Conservation (phyloP, 2,113 vertebrate genomes). For the Apaloderma vittatum region DNA sequence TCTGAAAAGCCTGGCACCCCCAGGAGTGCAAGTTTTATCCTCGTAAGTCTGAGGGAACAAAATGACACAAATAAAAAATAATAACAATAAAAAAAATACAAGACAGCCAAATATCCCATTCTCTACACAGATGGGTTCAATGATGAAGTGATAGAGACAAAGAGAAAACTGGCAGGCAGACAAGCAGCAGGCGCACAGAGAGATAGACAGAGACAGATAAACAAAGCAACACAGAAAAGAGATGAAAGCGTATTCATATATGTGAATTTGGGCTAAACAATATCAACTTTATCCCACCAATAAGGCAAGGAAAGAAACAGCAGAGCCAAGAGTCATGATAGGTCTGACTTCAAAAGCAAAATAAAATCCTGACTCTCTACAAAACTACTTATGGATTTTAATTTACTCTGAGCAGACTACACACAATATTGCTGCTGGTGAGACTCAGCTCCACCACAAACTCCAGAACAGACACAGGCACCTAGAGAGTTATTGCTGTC, state of each 20-base stretch:
- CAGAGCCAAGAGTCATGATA: slow-evolving; percentile 30
- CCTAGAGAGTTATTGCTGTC: background rate
- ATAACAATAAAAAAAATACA: slow-evolving; percentile 20
- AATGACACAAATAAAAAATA: slow-evolving; percentile 55
- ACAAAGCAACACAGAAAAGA: slow-evolving; percentile 68
- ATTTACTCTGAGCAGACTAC: background rate
- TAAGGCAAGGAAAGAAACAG: slow-evolving; percentile 48
- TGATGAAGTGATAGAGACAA: slow-evolving; percentile 80
- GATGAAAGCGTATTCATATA: slow-evolving; percentile 55
- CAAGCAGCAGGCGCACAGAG: slow-evolving; percentile 72
- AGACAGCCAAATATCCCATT: slow-evolving; percentile 71
- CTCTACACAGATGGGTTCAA: slow-evolving; percentile 78
- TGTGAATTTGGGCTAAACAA: slow-evolving; percentile 35
- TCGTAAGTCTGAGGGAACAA: slow-evolving; percentile 61
- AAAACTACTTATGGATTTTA: slow-evolving; percentile 41
- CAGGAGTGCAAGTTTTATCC: slow-evolving; percentile 69
- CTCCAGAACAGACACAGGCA: slow-evolving; percentile 23
- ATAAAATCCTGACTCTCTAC: slow-evolving; percentile 30
- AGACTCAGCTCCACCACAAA: slow-evolving; percentile 27
- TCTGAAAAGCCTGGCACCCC: slow-evolving; percentile 69
- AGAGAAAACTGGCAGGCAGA: slow-evolving; percentile 79
- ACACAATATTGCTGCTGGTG: background rate
- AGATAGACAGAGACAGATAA: slow-evolving; percentile 70
- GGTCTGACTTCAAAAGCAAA: slow-evolving; percentile 31
- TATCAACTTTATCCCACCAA: slow-evolving; percentile 48